Percentiles rank a stretch among this genome's conserved stretches.
Evolutionary conservation across 2,888 invertebrate species (phyloP).

Genomic region (Tricholauxania praeusta): DNA sequence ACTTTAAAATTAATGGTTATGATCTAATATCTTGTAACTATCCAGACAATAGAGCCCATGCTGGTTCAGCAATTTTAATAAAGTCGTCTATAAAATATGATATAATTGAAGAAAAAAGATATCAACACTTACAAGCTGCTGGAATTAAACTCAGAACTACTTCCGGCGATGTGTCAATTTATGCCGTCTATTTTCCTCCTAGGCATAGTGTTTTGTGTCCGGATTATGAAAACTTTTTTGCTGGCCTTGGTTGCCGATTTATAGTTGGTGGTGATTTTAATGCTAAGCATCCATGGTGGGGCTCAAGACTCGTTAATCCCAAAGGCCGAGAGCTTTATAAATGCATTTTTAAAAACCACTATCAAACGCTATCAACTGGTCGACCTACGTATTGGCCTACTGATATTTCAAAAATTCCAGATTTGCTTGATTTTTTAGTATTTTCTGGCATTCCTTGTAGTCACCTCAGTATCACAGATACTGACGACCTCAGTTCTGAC

Average conservation of each 20-base stretch:
- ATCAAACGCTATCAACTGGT: slow-evolving; percentile 19
- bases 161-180: no score
- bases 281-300: slow-evolving; percentile 41
- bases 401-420: slow-evolving; percentile 31
- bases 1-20: slow-evolving; percentile 39
- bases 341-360: slow-evolving; percentile 23
- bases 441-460: slow-evolving; percentile 10
- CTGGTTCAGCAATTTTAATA: slow-evolving; percentile 37
- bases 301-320: slow-evolving; percentile 36
- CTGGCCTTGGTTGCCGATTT: slow-evolving; percentile 31
- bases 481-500: slow-evolving; percentile 20
- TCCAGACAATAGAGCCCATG: slow-evolving; percentile 42
- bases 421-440: slow-evolving; percentile 29
- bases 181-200: slow-evolving; percentile 34
- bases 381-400: slow-evolving; percentile 34
- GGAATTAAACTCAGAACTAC: no score
- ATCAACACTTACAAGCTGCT: no score
- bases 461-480: not conserved
- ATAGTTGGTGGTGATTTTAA: slow-evolving; percentile 44
- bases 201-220: slow-evolving; percentile 28
- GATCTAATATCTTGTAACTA: slow-evolving; percentile 35
- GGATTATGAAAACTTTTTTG: slow-evolving; percentile 34
- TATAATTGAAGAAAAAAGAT: not conserved
- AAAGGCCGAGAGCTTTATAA: slow-evolving; percentile 35
- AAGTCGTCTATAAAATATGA: slow-evolving; percentile 10